Evolutionary conservation across 2,797 vertebrate species (phyloP).

Genomic region (Mionectes olivaceus): DNA sequence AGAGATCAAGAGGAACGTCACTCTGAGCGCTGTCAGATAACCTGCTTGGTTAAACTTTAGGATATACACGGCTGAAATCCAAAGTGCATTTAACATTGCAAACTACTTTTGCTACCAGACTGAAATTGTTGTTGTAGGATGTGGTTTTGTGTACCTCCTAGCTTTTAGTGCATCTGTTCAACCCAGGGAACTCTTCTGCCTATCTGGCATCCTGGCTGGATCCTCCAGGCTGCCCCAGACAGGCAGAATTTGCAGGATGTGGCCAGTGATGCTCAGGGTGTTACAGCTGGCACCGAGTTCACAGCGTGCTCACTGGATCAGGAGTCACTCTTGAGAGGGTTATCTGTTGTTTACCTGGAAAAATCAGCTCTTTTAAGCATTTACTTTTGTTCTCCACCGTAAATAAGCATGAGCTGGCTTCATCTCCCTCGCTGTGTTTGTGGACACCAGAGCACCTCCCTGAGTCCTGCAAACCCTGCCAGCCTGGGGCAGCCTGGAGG

Average conservation of each 20-base stretch:
- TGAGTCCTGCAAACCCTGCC: background rate
- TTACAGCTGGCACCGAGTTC: background rate
- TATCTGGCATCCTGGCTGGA: background rate
- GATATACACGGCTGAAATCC: background rate
- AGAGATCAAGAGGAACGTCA: background rate
- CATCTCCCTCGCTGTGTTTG: background rate
- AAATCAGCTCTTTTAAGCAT: conserved; percentile 32
- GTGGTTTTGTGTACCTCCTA: background rate
- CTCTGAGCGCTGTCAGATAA: background rate
- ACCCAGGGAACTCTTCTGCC: background rate
- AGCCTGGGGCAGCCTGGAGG: background rate
- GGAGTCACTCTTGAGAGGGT: background rate
- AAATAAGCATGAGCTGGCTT: conserved; percentile 22
- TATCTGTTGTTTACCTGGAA: conserved; percentile 19
- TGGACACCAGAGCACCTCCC: background rate
- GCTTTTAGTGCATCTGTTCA: background rate
- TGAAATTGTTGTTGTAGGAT: background rate
- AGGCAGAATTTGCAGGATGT: background rate
- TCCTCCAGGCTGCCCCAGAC: too few species aligned
- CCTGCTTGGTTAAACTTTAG: background rate
- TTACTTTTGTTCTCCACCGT: background rate
- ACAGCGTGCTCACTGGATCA: background rate
- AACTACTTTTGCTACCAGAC: background rate
- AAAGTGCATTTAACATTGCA: background rate
- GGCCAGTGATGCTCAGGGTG: background rate